Evolutionary conservation across 2,113 vertebrate species (phyloP).

Genomic region (Upupa epops): DNA sequence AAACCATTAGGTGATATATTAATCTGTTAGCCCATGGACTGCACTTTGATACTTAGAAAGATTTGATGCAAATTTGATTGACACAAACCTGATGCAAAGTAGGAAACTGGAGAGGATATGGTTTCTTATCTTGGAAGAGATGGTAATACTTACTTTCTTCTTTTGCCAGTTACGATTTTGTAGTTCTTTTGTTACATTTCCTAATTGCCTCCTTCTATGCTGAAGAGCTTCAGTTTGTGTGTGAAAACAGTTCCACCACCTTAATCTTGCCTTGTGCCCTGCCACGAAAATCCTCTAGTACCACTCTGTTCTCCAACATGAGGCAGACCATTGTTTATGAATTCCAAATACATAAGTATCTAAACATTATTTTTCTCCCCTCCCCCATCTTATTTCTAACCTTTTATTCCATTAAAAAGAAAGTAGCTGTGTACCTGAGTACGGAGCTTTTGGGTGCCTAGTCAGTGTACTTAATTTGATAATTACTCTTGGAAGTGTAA

Average conservation of each 20-base stretch:
- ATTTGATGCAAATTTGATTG: background rate
- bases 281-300: background rate
- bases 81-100: background rate
- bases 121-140: background rate
- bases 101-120: background rate
- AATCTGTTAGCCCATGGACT: background rate
- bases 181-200: background rate
- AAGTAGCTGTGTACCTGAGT: background rate
- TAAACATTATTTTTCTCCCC: background rate
- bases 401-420: background rate
- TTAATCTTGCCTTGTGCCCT: background rate
- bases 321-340: background rate
- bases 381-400: background rate
- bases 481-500: background rate
- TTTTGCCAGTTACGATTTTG: background rate
- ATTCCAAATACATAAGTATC: background rate
- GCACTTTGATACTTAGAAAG: background rate
- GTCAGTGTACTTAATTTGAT: background rate
- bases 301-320: background rate
- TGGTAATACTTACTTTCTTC: background rate
- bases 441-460: background rate
- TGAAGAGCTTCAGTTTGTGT: background rate
- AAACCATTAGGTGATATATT: background rate
- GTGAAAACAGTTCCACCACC: background rate
- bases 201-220: background rate